A percentile compares a stretch with the other conserved stretches of the same genome.
These are phyloP conservation scores for Heteromurus nitidus DNA, from an alignment of 2,888 invertebrate species.

Conservation along the genomic window DNA sequence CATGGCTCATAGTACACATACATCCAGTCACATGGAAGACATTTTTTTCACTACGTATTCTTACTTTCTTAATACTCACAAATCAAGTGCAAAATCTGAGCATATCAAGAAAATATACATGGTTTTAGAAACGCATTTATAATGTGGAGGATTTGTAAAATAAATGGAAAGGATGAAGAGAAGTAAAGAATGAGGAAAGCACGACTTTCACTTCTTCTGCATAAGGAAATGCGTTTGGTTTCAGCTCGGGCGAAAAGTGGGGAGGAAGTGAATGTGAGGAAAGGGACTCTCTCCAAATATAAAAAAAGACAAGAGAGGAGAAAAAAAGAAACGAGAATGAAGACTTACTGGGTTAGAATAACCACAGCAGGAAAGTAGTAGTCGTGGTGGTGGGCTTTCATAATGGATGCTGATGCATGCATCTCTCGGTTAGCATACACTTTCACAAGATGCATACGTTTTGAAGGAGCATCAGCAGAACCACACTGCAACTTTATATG, in stretches of 20 bases:
- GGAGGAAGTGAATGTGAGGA: conserved; percentile 14
- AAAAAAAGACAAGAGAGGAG: neutral
- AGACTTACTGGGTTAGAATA: conserved; percentile 11
- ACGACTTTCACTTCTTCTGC: conserved; percentile 15
- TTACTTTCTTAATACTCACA: conserved; percentile 39
- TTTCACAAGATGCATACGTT: too few relatives aligned
- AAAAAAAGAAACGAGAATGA: conserved; percentile 9
- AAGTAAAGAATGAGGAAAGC: conserved; percentile 11
- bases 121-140: conserved; percentile 34
- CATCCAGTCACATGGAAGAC: conserved; percentile 3
- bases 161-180: conserved; percentile 37
- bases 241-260: neutral
- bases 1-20: neutral
- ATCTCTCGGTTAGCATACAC: too few relatives aligned
- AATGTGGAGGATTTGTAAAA: conserved; percentile 34
- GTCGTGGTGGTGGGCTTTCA: neutral
- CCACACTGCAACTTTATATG: neutral
- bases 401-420: conserved; percentile 2
- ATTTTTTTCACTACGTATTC: neutral
- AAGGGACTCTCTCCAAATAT: neutral
- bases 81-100: conserved; percentile 36
- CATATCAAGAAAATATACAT: conserved; percentile 9
- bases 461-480: too few relatives aligned
- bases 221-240: conserved; percentile 33
- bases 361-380: conserved; percentile 6